A percentile compares a stretch with the other conserved stretches of the same genome.
Evolutionary conservation across 2,797 vertebrate species (phyloP).

Genomic region (Girardinus metallicus): DNA sequence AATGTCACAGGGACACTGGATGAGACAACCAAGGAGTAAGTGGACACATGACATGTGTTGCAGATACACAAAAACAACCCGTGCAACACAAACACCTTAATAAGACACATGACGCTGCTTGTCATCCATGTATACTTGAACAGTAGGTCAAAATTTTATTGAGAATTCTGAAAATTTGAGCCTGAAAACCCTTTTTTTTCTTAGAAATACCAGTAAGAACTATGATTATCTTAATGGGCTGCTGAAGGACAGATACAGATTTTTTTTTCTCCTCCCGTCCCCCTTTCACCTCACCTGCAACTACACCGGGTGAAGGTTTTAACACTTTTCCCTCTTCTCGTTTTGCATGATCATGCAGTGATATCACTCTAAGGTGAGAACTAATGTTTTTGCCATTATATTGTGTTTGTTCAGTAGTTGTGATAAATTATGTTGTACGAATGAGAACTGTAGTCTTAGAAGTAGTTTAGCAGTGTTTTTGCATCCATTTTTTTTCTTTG

Average conservation of each 20-base stretch:
- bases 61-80: background rate
- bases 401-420: conserved; percentile 46
- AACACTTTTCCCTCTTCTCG: conserved; percentile 71
- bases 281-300: conserved; percentile 30
- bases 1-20: conserved; percentile 97
- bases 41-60: conserved; percentile 54
- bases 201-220: background rate
- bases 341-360: conserved; percentile 80
- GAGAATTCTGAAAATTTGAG: background rate
- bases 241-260: conserved; percentile 44
- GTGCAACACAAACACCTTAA: conserved; percentile 9
- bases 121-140: background rate
- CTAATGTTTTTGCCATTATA: conserved; percentile 50
- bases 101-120: conserved; percentile 15
- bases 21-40: conserved; percentile 95
- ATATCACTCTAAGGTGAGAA: conserved; percentile 82
- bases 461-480: conserved; percentile 44
- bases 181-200: background rate
- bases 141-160: background rate
- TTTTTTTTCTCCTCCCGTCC: conserved; percentile 29
- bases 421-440: conserved; percentile 47
- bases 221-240: conserved; percentile 22
- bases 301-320: conserved; percentile 50
- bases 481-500: conserved; percentile 29
- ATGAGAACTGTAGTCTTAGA: conserved; percentile 39